phyloP scores from a whole-genome alignment of 2,113 vertebrate genomes.

The Mobula hypostoma region DNA sequence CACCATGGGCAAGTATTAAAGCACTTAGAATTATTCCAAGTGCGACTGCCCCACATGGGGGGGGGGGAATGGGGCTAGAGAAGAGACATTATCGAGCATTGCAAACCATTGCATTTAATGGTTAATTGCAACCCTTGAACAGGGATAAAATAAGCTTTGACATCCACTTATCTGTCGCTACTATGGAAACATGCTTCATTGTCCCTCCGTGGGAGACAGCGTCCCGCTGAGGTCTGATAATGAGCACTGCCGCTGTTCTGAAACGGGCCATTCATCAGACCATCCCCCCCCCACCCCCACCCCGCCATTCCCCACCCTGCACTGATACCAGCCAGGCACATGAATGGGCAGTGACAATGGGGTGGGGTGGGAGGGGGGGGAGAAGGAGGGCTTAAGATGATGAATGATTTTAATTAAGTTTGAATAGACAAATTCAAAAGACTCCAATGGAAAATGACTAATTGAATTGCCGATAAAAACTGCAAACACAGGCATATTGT shows the following conservation, averaged over 20 bases:
- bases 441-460: slow-evolving; percentile 9
- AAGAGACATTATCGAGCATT: slow-evolving; percentile 1
- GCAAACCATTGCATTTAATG: background rate
- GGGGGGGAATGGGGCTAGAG: background rate
- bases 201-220: slow-evolving; percentile 55
- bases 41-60: background rate
- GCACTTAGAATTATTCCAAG: background rate
- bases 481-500: background rate
- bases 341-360: slow-evolving; percentile 17
- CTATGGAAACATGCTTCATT: slow-evolving; percentile 61
- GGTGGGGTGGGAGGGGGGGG: too few species aligned
- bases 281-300: slow-evolving; percentile 48
- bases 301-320: background rate
- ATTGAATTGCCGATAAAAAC: slow-evolving; percentile 21
- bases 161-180: slow-evolving; percentile 40
- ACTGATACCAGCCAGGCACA: background rate
- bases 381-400: background rate
- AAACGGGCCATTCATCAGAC: slow-evolving; percentile 53
- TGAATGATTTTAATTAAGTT: slow-evolving; percentile 32
- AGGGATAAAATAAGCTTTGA: slow-evolving; percentile 16
- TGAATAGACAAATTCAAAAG: slow-evolving; percentile 16
- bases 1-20: background rate
- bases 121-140: background rate
- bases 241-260: slow-evolving; percentile 57
- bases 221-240: slow-evolving; percentile 65